A percentile compares a stretch with the other conserved stretches of the same genome.
Evolutionary conservation across 2,113 vertebrate species (phyloP).

Genomic region (Aphyosemion australe): DNA sequence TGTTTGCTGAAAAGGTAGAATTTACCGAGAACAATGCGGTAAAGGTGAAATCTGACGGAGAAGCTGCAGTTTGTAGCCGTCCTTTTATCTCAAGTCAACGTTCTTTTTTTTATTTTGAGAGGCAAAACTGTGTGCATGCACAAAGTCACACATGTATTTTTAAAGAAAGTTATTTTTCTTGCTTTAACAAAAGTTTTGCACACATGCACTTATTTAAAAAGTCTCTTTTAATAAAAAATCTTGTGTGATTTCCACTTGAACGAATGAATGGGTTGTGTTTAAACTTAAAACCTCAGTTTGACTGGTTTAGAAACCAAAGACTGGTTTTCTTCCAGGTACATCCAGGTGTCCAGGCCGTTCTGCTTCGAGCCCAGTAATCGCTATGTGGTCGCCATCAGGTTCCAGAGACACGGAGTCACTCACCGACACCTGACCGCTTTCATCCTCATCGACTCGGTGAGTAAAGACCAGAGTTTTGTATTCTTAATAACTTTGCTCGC

Average conservation of each 20-base stretch:
- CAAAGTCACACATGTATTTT: neutral
- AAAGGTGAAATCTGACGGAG: neutral
- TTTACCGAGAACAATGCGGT: slow-evolving; percentile 3
- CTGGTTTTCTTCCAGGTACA: slow-evolving; percentile 66
- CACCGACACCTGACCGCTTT: slow-evolving; percentile 77
- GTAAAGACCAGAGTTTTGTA: slow-evolving; percentile 17
- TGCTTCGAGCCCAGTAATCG: slow-evolving; percentile 86
- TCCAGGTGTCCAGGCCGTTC: slow-evolving; percentile 85
- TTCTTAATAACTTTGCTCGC: too few species aligned
- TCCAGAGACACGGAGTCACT: slow-evolving; percentile 80
- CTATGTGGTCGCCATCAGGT: slow-evolving; percentile 79
- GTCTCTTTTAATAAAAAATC: too few species aligned
- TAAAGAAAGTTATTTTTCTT: too few species aligned
- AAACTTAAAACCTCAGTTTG: too few species aligned
- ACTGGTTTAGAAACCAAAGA: neutral
- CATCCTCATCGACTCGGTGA: slow-evolving; percentile 88
- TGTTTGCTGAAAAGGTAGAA: slow-evolving; percentile 9
- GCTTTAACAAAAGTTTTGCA: too few species aligned
- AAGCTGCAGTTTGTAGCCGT: neutral
- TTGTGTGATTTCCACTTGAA: too few species aligned
- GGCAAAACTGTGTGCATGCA: neutral
- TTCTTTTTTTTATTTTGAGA: neutral
- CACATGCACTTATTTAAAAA: too few species aligned
- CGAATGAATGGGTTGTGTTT: too few species aligned
- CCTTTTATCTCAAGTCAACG: too few species aligned